Conservation (phyloP, 2,888 invertebrate species). For the Panzeria rudis region DNA sequence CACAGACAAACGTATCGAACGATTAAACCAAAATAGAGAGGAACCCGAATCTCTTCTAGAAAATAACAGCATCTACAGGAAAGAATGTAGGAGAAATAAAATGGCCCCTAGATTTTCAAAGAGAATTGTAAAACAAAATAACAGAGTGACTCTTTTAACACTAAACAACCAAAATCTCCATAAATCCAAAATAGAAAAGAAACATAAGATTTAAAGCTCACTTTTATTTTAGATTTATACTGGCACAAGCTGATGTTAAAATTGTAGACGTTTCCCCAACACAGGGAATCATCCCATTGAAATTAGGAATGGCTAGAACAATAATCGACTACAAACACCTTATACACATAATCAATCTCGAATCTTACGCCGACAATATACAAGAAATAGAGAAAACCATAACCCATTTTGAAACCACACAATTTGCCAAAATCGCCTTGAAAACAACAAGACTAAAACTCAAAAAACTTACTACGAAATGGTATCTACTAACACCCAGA, state of each 20-base stretch:
- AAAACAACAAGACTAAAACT: constrained; percentile 53
- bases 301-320: constrained; percentile 41
- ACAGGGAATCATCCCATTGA: constrained; percentile 31
- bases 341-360: constrained; percentile 47
- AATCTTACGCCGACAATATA: constrained; percentile 40
- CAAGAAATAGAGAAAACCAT: constrained; percentile 31
- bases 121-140: too few relatives aligned
- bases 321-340: constrained; percentile 44
- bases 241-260: constrained; percentile 40
- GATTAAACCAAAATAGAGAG: constrained; percentile 21
- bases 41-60: background rate
- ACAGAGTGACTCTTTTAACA: too few relatives aligned
- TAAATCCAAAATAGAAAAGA: background rate
- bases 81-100: too few relatives aligned
- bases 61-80: too few relatives aligned
- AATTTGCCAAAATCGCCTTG: constrained; percentile 48
- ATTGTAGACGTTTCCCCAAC: constrained; percentile 26
- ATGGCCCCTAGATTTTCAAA: too few relatives aligned
- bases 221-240: constrained; percentile 44
- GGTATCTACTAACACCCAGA: constrained; percentile 38
- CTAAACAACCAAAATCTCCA: too few relatives aligned
- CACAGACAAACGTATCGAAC: constrained; percentile 29
- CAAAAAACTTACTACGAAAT: constrained; percentile 51
- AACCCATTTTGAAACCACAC: constrained; percentile 27
- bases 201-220: constrained; percentile 21